A percentile compares a stretch with the other conserved stretches of the same genome.
These are phyloP conservation scores for Monopterus albus DNA, from an alignment of 2,113 vertebrate genomes.

Conservation along the genomic window DNA sequence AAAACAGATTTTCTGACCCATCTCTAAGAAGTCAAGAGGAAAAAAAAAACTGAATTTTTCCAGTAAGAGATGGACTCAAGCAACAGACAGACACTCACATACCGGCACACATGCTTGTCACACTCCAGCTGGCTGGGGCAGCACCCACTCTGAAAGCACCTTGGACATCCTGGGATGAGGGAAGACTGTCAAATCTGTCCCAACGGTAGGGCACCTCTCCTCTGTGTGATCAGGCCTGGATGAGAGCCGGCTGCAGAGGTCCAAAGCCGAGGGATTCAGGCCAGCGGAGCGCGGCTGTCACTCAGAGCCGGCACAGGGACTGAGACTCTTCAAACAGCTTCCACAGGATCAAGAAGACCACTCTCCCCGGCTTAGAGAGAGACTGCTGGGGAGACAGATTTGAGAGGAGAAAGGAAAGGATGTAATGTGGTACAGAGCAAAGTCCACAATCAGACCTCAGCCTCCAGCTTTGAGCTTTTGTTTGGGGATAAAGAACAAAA, in stretches of 20 bases:
- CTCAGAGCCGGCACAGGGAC: conserved; percentile 46
- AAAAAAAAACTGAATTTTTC: too few relatives aligned
- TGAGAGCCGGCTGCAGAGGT: conserved; percentile 55
- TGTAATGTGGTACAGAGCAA: conserved; percentile 41
- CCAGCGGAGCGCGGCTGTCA: conserved; percentile 49
- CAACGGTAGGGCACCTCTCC: conserved; percentile 55
- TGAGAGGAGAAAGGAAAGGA: conserved; percentile 32
- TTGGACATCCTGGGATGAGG: conserved; percentile 69
- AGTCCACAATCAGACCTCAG: conserved; percentile 37
- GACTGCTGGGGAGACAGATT: conserved; percentile 42
- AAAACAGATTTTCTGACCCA: not conserved
- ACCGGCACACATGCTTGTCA: conserved; percentile 9
- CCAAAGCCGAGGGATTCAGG: conserved; percentile 70
- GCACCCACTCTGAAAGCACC: conserved; percentile 60
- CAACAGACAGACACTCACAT: conserved; percentile 18
- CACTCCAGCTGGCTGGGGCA: conserved; percentile 7
- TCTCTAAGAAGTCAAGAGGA: too few relatives aligned
- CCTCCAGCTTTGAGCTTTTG: conserved; percentile 20
- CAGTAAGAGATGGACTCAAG: too few relatives aligned
- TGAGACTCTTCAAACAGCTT: conserved; percentile 63
- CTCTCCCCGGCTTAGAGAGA: conserved; percentile 51
- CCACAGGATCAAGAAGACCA: conserved; percentile 65
- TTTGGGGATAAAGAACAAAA: conserved; percentile 44
- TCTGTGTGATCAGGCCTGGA: conserved; percentile 70
- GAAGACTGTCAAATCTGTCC: conserved; percentile 63